Evolutionary conservation across 2,113 vertebrate species (phyloP).

Genomic region (Girardinichthys multiradiatus): DNA sequence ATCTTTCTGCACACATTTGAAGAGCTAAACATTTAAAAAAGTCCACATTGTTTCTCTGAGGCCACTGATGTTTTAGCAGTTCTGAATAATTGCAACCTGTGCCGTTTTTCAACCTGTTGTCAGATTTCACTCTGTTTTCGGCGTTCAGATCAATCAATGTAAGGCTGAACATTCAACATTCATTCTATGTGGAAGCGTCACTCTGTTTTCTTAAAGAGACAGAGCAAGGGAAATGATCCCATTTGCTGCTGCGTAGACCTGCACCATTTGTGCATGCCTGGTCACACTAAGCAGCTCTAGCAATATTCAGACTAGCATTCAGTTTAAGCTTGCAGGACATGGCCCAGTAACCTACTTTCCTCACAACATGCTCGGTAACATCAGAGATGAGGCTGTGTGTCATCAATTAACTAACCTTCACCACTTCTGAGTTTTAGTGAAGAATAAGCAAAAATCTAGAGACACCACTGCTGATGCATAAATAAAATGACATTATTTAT

Average conservation of each 20-base stretch:
- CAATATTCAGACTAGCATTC: conserved; percentile 83
- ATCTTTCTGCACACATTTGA: background rate
- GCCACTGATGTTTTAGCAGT: conserved; percentile 7
- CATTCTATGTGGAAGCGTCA: conserved; percentile 52
- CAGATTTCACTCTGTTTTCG: conserved; percentile 50
- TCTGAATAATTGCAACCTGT: background rate
- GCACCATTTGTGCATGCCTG: conserved; percentile 85
- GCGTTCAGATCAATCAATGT: conserved; percentile 55
- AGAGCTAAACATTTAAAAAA: background rate
- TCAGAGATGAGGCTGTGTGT: conserved; percentile 81
- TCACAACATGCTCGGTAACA: conserved; percentile 82
- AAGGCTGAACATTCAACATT: conserved; percentile 67
- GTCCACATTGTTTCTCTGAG: background rate
- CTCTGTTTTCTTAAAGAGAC: conserved; percentile 75
- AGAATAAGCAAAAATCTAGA: conserved; percentile 32
- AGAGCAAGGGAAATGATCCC: conserved; percentile 27
- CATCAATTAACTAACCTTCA: conserved; percentile 86
- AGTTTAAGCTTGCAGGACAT: conserved; percentile 90
- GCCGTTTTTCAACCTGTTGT: conserved; percentile 47
- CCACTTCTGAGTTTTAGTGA: conserved; percentile 50
- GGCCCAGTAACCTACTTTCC: conserved; percentile 96
- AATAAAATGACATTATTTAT: background rate
- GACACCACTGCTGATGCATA: conserved; percentile 29
- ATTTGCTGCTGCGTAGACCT: conserved; percentile 26
- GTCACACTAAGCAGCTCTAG: conserved; percentile 86